Evolutionary conservation across 2,113 vertebrate species (phyloP).

Genomic region (Craseonycteris thonglongyai): DNA sequence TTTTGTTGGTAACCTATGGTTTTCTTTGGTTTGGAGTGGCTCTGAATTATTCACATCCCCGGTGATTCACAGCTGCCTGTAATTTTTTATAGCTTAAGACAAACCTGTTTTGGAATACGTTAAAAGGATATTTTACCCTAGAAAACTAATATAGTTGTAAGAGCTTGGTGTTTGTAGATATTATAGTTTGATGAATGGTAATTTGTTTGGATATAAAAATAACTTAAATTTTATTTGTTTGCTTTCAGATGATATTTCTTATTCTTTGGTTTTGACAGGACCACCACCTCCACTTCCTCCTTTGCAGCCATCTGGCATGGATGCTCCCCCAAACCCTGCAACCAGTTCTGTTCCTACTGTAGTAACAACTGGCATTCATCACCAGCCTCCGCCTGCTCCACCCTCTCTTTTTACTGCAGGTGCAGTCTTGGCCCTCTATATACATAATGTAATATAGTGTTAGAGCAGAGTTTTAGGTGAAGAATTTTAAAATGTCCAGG

Average conservation of each 20-base stretch:
- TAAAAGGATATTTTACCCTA: background rate
- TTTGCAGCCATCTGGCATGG: slow-evolving; percentile 94
- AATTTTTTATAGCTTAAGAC: background rate
- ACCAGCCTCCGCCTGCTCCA: slow-evolving; percentile 88
- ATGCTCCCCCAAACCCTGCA: slow-evolving; percentile 93
- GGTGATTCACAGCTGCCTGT: background rate
- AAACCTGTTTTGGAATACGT: slow-evolving; percentile 10
- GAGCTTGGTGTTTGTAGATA: slow-evolving; percentile 31
- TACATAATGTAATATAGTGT: background rate
- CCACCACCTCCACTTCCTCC: slow-evolving; percentile 95
- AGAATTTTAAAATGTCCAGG: background rate
- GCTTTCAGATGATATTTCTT: slow-evolving; percentile 75
- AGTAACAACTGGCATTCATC: slow-evolving; percentile 94
- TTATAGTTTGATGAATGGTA: slow-evolving; percentile 35
- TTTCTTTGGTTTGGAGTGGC: background rate
- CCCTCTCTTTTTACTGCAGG: slow-evolving; percentile 90
- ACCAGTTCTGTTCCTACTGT: slow-evolving; percentile 95
- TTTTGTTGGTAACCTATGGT: background rate
- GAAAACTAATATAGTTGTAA: slow-evolving; percentile 18
- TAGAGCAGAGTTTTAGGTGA: slow-evolving; percentile 8
- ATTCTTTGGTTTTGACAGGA: slow-evolving; percentile 81
- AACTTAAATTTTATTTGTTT: slow-evolving; percentile 73
- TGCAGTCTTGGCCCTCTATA: slow-evolving; percentile 79
- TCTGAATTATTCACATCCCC: background rate
- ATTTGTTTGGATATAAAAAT: slow-evolving; percentile 58